Conservation (phyloP, 2,888 invertebrate genomes). For the Ochropacha duplaris region DNA sequence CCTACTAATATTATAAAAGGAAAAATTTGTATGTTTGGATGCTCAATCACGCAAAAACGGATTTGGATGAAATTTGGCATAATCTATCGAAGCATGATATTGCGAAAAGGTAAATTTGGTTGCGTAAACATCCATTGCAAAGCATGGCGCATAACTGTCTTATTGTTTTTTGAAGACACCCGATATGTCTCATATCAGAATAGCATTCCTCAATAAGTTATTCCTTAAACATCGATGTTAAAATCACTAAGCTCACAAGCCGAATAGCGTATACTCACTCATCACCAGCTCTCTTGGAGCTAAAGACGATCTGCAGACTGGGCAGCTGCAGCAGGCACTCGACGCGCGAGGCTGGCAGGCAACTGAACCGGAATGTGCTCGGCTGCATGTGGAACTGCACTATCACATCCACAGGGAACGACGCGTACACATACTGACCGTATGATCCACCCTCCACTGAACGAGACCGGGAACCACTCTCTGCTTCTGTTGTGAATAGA, state of each 20-base stretch:
- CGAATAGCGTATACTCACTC: constrained; percentile 79
- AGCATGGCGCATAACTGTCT: no score
- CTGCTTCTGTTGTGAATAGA: constrained; percentile 57
- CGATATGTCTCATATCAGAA: not conserved
- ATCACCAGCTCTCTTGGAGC: constrained; percentile 93
- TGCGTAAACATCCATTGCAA: no score
- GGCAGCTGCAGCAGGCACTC: constrained; percentile 98
- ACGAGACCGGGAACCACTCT: constrained; percentile 41
- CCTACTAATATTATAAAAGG: no score
- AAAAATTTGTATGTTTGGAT: no score
- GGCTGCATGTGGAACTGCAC: constrained; percentile 99
- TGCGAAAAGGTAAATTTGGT: no score
- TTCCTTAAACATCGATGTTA: no score
- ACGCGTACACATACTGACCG: constrained; percentile 93
- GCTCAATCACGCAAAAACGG: no score
- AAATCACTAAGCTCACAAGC: no score
- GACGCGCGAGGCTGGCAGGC: constrained; percentile 96
- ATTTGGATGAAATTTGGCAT: no score
- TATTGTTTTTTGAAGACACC: no score
- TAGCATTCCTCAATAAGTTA: not conserved
- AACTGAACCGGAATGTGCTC: constrained; percentile 97
- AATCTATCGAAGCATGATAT: no score
- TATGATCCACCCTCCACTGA: constrained; percentile 82
- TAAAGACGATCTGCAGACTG: constrained; percentile 98
- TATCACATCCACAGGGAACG: constrained; percentile 99